Evolutionary conservation across 2,113 vertebrate species (phyloP).

Genomic region (Odontesthes bonariensis): DNA sequence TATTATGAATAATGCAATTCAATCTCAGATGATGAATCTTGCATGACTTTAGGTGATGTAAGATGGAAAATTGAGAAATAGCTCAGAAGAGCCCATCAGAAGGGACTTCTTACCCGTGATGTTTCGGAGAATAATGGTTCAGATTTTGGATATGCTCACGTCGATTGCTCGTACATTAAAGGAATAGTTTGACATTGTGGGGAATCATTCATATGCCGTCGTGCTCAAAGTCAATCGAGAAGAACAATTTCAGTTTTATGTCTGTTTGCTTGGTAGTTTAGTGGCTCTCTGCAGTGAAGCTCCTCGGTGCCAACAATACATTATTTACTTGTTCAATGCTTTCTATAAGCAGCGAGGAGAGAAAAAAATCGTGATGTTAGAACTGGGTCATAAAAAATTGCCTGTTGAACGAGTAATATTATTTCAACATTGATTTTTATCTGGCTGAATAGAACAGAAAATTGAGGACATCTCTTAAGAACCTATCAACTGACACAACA

Average conservation of each 20-base stretch:
- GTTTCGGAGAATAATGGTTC: not conserved
- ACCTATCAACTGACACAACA: no score
- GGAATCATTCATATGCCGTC: not conserved
- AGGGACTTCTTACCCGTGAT: conserved; percentile 25
- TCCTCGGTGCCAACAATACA: not conserved
- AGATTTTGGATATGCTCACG: conserved; percentile 4
- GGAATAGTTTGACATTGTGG: not conserved
- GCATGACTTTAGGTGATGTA: conserved; percentile 54
- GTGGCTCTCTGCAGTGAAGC: not conserved
- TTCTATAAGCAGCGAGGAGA: conserved; percentile 9
- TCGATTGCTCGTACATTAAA: conserved; percentile 1
- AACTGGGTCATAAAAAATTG: conserved; percentile 2
- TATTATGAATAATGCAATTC: conserved; percentile 59
- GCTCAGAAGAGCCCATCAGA: conserved; percentile 23
- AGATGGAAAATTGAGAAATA: conserved; percentile 31
- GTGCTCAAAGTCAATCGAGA: not conserved
- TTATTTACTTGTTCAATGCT: conserved; percentile 23
- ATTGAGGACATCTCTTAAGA: no score
- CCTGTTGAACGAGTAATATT: conserved; percentile 9
- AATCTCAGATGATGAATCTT: conserved; percentile 61
- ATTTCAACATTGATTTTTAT: not conserved
- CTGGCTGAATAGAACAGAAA: no score
- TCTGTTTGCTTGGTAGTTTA: not conserved
- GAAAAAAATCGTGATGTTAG: conserved; percentile 3
- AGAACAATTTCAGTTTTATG: not conserved